Conservation (phyloP, 2,797 vertebrate species). For the Neosilurus hyrtlii region DNA sequence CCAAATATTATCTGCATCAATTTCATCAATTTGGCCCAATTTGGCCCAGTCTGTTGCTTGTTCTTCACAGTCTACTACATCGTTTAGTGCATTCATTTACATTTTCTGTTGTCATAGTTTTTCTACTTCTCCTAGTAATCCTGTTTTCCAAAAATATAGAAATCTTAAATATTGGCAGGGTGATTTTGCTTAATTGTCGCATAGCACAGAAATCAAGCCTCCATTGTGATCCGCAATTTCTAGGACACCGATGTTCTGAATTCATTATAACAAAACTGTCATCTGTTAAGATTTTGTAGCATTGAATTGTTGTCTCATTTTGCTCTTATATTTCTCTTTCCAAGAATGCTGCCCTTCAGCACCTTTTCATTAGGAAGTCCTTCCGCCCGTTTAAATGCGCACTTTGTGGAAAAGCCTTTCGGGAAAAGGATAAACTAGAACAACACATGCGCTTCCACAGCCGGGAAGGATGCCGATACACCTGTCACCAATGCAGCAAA, state of each 20-base stretch:
- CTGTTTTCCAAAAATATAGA: too few relatives aligned
- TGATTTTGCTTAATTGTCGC: too few relatives aligned
- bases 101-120: too few relatives aligned
- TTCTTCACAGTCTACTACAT: too few relatives aligned
- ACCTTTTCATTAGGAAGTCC: conserved; percentile 95
- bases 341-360: conserved; percentile 96
- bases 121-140: too few relatives aligned
- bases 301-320: background rate
- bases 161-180: too few relatives aligned
- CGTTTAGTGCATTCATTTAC: too few relatives aligned
- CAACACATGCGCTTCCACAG: conserved; percentile 92
- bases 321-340: conserved; percentile 25
- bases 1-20: too few relatives aligned
- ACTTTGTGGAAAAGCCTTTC: conserved; percentile 95
- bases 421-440: conserved; percentile 95
- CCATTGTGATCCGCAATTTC: too few relatives aligned
- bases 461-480: conserved; percentile 85
- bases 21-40: too few relatives aligned
- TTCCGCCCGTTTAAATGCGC: conserved; percentile 95
- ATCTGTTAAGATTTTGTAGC: background rate
- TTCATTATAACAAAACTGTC: background rate
- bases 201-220: too few relatives aligned
- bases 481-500: conserved; percentile 94
- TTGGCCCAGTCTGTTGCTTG: too few relatives aligned
- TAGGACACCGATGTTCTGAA: background rate